Conservation (phyloP, 2,888 invertebrate genomes). For the Nymphalis urticae region DNA sequence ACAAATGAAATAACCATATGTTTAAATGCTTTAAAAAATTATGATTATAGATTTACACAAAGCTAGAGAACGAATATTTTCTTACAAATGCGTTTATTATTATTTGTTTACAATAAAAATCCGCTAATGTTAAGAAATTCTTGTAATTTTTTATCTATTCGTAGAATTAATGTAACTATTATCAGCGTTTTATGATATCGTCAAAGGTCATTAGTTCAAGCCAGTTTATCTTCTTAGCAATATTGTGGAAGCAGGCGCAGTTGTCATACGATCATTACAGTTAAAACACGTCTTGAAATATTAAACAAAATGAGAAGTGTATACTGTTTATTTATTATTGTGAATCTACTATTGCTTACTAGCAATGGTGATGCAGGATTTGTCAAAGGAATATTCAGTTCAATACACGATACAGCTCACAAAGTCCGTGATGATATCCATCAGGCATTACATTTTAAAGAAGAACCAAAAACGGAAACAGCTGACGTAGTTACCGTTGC, state of each 20-base stretch:
- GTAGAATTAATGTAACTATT: slow-evolving; percentile 15
- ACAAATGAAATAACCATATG: no score
- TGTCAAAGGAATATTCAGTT: slow-evolving; percentile 47
- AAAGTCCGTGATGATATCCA: slow-evolving; percentile 49
- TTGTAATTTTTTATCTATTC: slow-evolving; percentile 2
- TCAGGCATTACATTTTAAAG: slow-evolving; percentile 42
- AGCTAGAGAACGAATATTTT: no score
- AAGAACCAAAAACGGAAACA: slow-evolving; percentile 25
- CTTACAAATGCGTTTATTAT: neutral
- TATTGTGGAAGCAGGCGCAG: slow-evolving; percentile 16
- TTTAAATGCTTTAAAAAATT: no score
- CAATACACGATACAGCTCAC: slow-evolving; percentile 45
- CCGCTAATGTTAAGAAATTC: neutral
- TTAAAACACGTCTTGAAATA: slow-evolving; percentile 16
- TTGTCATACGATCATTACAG: slow-evolving; percentile 16
- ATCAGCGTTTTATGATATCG: slow-evolving; percentile 12
- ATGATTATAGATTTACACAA: no score
- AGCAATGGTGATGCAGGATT: slow-evolving; percentile 45
- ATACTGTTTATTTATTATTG: slow-evolving; percentile 17
- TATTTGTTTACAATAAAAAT: neutral
- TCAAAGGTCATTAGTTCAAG: slow-evolving; percentile 27
- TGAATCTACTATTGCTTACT: slow-evolving; percentile 20
- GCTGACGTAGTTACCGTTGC: slow-evolving; percentile 13
- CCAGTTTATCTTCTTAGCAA: slow-evolving; percentile 21
- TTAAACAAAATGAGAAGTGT: slow-evolving; percentile 26